Conservation (phyloP, 2,113 vertebrate genomes). For the Leucopsar rothschildi region DNA sequence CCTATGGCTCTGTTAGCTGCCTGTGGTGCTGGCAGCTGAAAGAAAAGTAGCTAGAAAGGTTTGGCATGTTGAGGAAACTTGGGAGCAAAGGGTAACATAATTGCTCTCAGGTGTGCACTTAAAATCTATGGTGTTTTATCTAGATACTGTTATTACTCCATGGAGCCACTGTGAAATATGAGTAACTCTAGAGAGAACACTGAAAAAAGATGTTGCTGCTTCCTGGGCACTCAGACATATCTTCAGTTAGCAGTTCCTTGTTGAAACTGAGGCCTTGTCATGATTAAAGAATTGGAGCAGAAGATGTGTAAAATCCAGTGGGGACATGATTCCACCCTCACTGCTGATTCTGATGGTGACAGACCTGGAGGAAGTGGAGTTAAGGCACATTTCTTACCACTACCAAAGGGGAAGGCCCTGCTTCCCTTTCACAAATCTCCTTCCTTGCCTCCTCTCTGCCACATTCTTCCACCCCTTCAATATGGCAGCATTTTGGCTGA, state of each 20-base stretch:
- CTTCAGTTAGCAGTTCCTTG: not conserved
- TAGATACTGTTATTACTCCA: not conserved
- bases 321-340: not conserved
- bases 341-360: not conserved
- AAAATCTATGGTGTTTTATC: not conserved
- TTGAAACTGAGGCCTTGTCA: not conserved
- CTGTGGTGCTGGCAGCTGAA: not conserved
- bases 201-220: not conserved
- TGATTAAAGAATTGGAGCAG: not conserved
- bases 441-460: not conserved
- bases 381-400: not conserved
- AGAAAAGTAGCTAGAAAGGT: not conserved
- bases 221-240: not conserved
- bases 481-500: not conserved
- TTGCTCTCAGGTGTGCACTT: not conserved
- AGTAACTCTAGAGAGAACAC: not conserved
- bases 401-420: not conserved
- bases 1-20: not conserved
- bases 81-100: not conserved
- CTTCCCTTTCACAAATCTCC: not conserved
- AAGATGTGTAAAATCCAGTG: not conserved
- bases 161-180: not conserved
- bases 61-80: not conserved
- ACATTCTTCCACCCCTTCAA: fast-evolving
- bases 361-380: not conserved